These are phyloP conservation scores for Dipodomys merriami DNA, from an alignment of 2,113 vertebrate genomes.

Conservation along the genomic window DNA sequence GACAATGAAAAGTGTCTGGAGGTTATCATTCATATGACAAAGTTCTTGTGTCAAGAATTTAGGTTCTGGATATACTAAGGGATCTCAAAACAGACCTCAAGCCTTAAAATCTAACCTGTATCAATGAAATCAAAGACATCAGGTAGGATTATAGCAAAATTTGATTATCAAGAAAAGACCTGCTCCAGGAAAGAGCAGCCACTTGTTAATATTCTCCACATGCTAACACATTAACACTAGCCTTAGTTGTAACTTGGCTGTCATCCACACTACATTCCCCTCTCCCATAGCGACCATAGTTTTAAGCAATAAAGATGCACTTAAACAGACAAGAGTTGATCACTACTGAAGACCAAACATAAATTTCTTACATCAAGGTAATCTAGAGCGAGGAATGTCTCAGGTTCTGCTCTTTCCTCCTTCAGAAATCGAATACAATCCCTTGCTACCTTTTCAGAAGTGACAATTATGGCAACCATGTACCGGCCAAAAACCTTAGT, in stretches of 20 bases:
- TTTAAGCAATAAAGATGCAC: background rate
- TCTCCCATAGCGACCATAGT: background rate
- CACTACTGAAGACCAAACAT: background rate
- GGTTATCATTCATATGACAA: background rate
- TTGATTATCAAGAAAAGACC: slow-evolving; percentile 7
- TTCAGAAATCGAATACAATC: slow-evolving; percentile 95
- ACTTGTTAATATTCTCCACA: background rate
- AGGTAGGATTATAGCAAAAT: background rate
- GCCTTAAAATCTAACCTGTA: background rate
- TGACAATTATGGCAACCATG: slow-evolving; percentile 94
- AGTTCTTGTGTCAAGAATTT: background rate
- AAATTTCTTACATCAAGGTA: slow-evolving; percentile 91
- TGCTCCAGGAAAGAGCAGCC: background rate
- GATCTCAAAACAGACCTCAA: background rate
- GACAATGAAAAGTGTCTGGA: background rate
- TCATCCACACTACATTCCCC: background rate
- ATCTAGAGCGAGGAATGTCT: slow-evolving; percentile 96
- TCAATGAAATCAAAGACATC: background rate
- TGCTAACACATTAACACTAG: background rate
- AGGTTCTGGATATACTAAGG: background rate
- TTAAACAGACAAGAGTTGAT: slow-evolving; percentile 10
- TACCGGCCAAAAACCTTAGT: slow-evolving; percentile 94
- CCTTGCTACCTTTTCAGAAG: slow-evolving; percentile 91
- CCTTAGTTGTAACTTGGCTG: background rate
- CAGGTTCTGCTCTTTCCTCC: slow-evolving; percentile 92